These are phyloP conservation scores for Rhopalosiphum padi DNA, from an alignment of 1,140 invertebrate species.

Conservation along the genomic window DNA sequence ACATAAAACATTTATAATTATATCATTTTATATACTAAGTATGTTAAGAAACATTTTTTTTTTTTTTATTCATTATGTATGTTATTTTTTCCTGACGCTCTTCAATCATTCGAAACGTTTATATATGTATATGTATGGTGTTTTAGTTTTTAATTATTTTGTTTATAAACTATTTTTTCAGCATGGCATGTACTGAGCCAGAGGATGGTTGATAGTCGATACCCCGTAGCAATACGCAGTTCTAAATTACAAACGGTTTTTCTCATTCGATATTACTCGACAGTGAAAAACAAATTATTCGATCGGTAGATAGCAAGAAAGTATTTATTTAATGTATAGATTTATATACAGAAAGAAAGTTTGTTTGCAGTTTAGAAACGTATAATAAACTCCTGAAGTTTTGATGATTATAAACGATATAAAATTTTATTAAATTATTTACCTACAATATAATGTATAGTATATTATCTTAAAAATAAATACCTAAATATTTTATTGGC, in stretches of 20 bases:
- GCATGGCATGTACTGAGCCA: background rate
- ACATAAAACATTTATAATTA: background rate
- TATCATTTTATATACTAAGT: background rate
- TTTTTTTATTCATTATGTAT: background rate
- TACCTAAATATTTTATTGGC: background rate
- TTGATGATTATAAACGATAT: background rate
- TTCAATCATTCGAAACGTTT: background rate
- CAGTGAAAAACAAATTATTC: background rate
- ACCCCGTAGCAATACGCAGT: background rate
- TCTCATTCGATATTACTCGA: background rate
- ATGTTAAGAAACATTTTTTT: background rate
- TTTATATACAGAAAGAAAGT: constrained; percentile 10
- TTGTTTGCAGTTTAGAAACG: background rate
- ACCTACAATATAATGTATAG: background rate
- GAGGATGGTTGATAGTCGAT: background rate
- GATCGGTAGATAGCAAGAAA: background rate
- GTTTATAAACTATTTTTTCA: too few relatives aligned
- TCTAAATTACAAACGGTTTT: background rate
- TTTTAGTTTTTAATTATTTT: too few relatives aligned
- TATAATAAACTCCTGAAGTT: background rate
- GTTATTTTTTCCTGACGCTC: background rate
- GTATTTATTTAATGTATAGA: background rate
- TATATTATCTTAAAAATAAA: background rate
- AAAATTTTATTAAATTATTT: background rate
- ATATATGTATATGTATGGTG: background rate